Evolutionary conservation across 2,888 invertebrate genomes (phyloP), one percentile per base, ranked within the genome.

Genomic region (Trisateles emortualis): DNA sequence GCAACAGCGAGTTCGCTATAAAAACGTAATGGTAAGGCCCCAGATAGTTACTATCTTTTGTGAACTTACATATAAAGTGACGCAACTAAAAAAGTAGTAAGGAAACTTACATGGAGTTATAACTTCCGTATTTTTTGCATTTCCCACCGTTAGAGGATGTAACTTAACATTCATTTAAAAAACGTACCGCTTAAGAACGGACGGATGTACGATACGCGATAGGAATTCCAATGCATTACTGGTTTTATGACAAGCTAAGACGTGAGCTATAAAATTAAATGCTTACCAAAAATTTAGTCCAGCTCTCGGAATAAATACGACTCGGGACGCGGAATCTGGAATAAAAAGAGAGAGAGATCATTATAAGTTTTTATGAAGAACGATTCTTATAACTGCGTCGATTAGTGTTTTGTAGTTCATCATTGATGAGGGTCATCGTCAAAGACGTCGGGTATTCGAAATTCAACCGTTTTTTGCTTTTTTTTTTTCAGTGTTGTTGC

Each of bases 261-360:
- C 22, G 44, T 33, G 38, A 14, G 40, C 16, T 40, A 47, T 43
- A 66, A 62, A 66, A 62, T 44, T 57, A 51, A 58, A 53, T 68
- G 66, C 81, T 83, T 64, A 83, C 83, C 76, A 66, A 66, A 74
- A 70, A 62, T 66, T 79, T 59, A 73, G 65, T 74, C 74, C 72
- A 72, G 70, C 69, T 79, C 79, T 69, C 60, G 60, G 64, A 67
- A 62, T 60, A 67, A 74, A 72, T 52, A 45, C 53, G 56, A 53
- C 61, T 45, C 54, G 59, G 60, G 59, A 51, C 57, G 52, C 58
- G 68, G 61, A 76, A 81, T 82, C 84, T 83, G 78, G 29, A 83
- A 83, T 33, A 46, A 64, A 49, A 64, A 52, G 10, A 53, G 29
- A 63, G 46, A 58, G 0, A 36, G 19, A 47, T 56, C 39, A 56